Percentiles rank a stretch among this genome's conserved stretches.
These are phyloP conservation scores for Dendrolimus kikuchii DNA, from an alignment of 1,140 invertebrate genomes.

Conservation along the genomic window DNA sequence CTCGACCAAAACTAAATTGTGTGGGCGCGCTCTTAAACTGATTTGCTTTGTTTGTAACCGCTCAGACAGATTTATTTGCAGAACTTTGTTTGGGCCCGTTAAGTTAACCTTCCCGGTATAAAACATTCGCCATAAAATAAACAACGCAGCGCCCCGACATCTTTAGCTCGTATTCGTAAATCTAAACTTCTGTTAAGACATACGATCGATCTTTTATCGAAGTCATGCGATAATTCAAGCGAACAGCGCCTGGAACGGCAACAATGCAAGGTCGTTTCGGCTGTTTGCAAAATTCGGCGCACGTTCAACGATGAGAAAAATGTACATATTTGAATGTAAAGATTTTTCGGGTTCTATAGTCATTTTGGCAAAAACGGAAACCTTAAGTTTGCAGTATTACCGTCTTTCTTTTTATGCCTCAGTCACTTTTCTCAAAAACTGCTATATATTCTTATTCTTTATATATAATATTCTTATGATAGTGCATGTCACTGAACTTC, in stretches of 20 bases:
- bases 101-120: constrained; percentile 21
- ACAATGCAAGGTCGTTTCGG: constrained; percentile 31
- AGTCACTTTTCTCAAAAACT: too few relatives aligned
- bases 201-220: constrained; percentile 12
- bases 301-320: constrained; percentile 5
- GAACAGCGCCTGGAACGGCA: constrained; percentile 15
- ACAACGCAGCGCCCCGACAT: neutral
- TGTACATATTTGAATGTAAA: constrained; percentile 4
- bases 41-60: constrained; percentile 23
- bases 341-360: constrained; percentile 8
- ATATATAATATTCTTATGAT: too few relatives aligned
- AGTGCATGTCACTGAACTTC: too few relatives aligned
- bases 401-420: too few relatives aligned
- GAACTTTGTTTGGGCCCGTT: constrained; percentile 29
- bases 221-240: constrained; percentile 14
- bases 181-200: constrained; percentile 5
- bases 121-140: constrained; percentile 20
- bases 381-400: constrained; percentile 3
- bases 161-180: constrained; percentile 3
- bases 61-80: constrained; percentile 20
- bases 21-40: constrained; percentile 3
- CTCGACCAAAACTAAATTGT: neutral
- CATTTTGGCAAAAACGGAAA: constrained; percentile 22
- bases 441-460: too few relatives aligned
- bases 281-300: constrained; percentile 22